Percentiles rank a stretch among this genome's conserved stretches.
These are phyloP conservation scores for Spheniscus mendiculus DNA, from an alignment of 2,113 vertebrate genomes.

Conservation along the genomic window DNA sequence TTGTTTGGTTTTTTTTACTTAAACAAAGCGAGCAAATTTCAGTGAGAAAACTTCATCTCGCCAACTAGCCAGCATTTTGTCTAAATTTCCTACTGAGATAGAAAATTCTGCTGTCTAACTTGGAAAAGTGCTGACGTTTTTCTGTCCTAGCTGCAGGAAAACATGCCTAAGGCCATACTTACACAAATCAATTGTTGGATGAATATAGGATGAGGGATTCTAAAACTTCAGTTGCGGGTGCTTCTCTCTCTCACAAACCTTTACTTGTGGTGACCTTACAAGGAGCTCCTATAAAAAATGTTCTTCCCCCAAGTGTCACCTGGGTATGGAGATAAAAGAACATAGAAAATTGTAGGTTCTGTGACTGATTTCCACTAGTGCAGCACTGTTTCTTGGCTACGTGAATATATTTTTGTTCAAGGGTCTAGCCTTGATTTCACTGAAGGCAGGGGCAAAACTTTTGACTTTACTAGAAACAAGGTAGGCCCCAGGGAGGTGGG, in stretches of 20 bases:
- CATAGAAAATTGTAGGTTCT: not conserved
- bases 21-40: not conserved
- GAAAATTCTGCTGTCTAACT: not conserved
- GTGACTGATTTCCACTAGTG: not conserved
- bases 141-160: not conserved
- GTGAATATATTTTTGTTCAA: not conserved
- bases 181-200: not conserved
- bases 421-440: not conserved
- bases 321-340: not conserved
- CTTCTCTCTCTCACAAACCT: not conserved
- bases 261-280: not conserved
- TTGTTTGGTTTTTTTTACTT: not conserved
- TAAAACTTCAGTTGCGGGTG: not conserved
- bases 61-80: not conserved
- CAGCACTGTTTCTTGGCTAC: not conserved
- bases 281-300: not conserved
- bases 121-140: not conserved
- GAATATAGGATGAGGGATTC: not conserved
- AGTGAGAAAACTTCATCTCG: not conserved
- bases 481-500: too few species aligned
- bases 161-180: not conserved
- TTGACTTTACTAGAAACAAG: not conserved
- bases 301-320: not conserved
- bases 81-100: not conserved
- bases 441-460: not conserved